Evolutionary conservation across 2,888 invertebrate species (phyloP).

Genomic region (Quadroppia sp.): DNA sequence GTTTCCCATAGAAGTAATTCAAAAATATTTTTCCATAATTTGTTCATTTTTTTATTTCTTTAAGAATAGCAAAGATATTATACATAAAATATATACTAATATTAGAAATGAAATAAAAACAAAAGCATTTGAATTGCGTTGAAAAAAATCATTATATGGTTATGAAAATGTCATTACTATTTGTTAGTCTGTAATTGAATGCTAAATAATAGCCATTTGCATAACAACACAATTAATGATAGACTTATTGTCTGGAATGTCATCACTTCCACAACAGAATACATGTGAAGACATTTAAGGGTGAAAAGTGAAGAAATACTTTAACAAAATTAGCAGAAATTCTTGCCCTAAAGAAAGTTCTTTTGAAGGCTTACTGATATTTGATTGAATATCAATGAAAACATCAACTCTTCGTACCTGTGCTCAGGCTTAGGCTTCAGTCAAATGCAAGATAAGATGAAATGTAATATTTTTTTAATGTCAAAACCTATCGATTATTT

Average conservation of each 20-base stretch:
- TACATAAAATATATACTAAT: background rate
- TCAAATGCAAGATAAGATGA: background rate
- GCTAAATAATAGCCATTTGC: constrained; percentile 25
- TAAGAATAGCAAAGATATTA: background rate
- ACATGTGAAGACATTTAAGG: too few relatives aligned
- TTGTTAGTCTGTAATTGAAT: constrained; percentile 13
- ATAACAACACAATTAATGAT: constrained; percentile 21
- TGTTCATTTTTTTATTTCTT: background rate
- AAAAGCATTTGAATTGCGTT: constrained; percentile 13
- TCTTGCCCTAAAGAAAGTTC: background rate
- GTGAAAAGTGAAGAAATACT: background rate
- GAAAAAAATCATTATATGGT: background rate
- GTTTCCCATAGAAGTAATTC: background rate
- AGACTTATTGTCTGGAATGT: constrained; percentile 1
- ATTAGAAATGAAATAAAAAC: background rate
- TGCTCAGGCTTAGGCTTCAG: background rate
- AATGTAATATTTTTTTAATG: background rate
- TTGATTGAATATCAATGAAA: background rate
- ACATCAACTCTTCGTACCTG: background rate
- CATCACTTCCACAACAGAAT: background rate
- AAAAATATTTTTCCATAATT: background rate
- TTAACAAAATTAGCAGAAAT: background rate
- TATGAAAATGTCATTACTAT: background rate
- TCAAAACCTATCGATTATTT: background rate
- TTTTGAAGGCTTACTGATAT: background rate